Evolutionary conservation across 2,113 vertebrate genomes (phyloP), one percentile per base, ranked within the genome.

Genomic region (Brachyhypopomus gauderio): DNA sequence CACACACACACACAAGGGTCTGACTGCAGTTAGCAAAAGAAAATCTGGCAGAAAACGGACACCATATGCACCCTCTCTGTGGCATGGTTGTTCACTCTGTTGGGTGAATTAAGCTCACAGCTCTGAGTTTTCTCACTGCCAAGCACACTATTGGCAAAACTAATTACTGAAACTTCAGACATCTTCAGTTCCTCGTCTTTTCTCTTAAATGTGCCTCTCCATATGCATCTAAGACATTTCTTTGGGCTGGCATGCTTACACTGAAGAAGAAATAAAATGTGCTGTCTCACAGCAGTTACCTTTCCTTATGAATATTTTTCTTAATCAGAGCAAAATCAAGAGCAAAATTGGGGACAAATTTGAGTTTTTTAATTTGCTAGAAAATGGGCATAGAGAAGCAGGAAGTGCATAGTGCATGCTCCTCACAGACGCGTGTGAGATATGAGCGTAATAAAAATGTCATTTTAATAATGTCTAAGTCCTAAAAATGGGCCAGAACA

Each of bases 21-120:
- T 70, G 75, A 67, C 69, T 75, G 23, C 48, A 69, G 80, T 69
- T 77, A 75, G 77, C 69, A 60, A 73, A 86, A 58, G 62, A 52
- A 86, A 84, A 84, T 72, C 82, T 91, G 90, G 88, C 89, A 89
- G 82, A 76, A 83, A 84, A 77, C 25, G 77, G 74, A 77, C 70
- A 79, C 86, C 89, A 91, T 91, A 89, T 91, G 89, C 83, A 75
- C 48, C 75, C 85, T 85, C 88, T 86, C 80, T 81, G 23, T 85
- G 87, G 73, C 73, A 66, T 72, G 72, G 74, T 75, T 87, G 84
- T 88, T 88, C 78, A 83, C 83, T 91, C 84, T 88, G 87, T 83
- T 87, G 81, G 89, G 83, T 86, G 86, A 90, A 89, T 88, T 85
- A 90, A 82, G 82, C 83, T 86, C 82, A 86, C 88, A 88, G 83